These are phyloP conservation scores for Cyclura pinguis DNA, from an alignment of 2,797 vertebrate species.

Conservation along the genomic window DNA sequence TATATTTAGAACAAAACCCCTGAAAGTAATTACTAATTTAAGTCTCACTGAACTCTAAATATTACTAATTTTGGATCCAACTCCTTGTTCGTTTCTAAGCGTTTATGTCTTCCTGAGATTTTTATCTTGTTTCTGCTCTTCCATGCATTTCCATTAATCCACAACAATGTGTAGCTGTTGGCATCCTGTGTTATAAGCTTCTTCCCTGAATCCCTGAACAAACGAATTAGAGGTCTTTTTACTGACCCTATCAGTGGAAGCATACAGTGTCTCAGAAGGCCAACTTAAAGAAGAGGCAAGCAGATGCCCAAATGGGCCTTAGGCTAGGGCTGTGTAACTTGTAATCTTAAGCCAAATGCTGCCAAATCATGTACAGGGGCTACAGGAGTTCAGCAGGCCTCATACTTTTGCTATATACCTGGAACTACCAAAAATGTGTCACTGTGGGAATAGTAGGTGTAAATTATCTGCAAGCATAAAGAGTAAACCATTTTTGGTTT, in stretches of 20 bases:
- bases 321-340: background rate
- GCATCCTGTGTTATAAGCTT: background rate
- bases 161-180: background rate
- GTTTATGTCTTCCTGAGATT: background rate
- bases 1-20: background rate
- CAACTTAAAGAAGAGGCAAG: background rate
- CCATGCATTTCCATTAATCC: background rate
- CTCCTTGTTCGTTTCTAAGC: constrained; percentile 42
- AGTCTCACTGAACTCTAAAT: background rate
- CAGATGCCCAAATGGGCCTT: background rate
- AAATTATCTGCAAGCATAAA: background rate
- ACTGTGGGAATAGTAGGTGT: too few species aligned
- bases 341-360: background rate
- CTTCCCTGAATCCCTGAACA: background rate
- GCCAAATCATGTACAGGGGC: background rate
- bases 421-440: background rate
- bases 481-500: background rate
- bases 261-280: background rate
- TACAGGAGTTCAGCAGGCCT: background rate
- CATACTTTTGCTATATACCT: background rate
- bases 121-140: background rate
- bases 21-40: background rate
- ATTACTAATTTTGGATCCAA: background rate
- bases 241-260: background rate
- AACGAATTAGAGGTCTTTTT: background rate